phyloP scores from a whole-genome alignment of 2,888 invertebrate genomes.

The Latrodectus hesperus region DNA sequence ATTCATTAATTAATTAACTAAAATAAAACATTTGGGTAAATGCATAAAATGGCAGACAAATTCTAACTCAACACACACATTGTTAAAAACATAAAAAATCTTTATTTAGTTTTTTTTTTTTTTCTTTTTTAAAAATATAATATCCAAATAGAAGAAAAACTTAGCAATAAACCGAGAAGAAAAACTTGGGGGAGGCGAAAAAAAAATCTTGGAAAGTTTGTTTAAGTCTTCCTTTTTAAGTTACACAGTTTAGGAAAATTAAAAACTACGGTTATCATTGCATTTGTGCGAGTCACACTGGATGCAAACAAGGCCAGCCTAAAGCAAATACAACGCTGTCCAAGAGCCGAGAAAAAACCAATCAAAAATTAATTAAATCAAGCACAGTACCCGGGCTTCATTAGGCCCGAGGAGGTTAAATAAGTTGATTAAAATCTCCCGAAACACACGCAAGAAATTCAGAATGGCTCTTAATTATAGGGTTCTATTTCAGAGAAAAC shows the following conservation, averaged over 20 bases:
- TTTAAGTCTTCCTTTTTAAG: constrained; percentile 64
- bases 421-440: constrained; percentile 69
- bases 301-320: constrained; percentile 64
- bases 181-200: constrained; percentile 44
- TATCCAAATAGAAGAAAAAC: constrained; percentile 34
- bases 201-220: constrained; percentile 58
- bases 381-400: constrained; percentile 65
- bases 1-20: constrained; percentile 1
- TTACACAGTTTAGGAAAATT: constrained; percentile 69
- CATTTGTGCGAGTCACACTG: constrained; percentile 58
- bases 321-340: constrained; percentile 68
- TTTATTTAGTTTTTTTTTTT: constrained; percentile 16
- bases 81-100: constrained; percentile 50
- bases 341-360: constrained; percentile 68
- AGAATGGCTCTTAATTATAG: constrained; percentile 67
- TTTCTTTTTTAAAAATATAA: constrained; percentile 45
- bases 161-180: constrained; percentile 32
- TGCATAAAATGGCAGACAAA: constrained; percentile 64
- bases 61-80: constrained; percentile 27
- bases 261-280: constrained; percentile 66
- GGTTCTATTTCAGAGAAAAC: constrained; percentile 65
- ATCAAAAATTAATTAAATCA: constrained; percentile 70
- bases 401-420: constrained; percentile 69
- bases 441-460: constrained; percentile 69
- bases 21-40: constrained; percentile 40